These are phyloP conservation scores for Leptoteleia sp. DNA, from an alignment of 1,140 invertebrate genomes.

Conservation along the genomic window DNA sequence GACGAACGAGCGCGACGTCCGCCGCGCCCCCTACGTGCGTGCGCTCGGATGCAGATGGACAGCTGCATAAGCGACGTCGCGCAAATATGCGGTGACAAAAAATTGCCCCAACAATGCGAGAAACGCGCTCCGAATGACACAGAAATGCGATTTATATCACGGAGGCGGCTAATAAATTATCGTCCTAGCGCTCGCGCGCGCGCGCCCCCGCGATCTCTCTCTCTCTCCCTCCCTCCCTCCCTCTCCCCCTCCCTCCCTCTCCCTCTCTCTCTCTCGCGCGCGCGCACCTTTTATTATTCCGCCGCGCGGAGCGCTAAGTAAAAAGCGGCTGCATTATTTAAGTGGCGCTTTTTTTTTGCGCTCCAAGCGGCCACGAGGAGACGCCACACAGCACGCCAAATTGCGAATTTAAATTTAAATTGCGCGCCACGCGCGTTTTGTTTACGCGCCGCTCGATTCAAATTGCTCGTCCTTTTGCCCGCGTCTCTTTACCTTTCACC, in stretches of 20 bases:
- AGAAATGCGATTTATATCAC: conserved; percentile 61
- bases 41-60: conserved; percentile 54
- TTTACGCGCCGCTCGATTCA: conserved; percentile 15
- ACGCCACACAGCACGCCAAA: neutral
- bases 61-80: conserved; percentile 51
- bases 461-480: too few species aligned
- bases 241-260: too few species aligned
- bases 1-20: conserved; percentile 43
- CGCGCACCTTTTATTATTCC: conserved; percentile 22
- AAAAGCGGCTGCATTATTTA: conserved; percentile 39
- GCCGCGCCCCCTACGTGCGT: conserved; percentile 38
- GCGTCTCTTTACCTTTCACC: too few species aligned
- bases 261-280: too few species aligned
- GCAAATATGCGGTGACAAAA: conserved; percentile 53
- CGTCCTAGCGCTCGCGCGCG: conserved; percentile 14
- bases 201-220: too few species aligned
- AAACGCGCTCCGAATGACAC: conserved; percentile 35
- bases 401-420: conserved; percentile 66
- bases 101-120: conserved; percentile 59
- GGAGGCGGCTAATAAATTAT: conserved; percentile 51
- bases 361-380: neutral
- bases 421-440: conserved; percentile 22
- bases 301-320: conserved; percentile 32
- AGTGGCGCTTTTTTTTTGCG: conserved; percentile 8
- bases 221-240: too few species aligned